Evolutionary conservation across 2,797 vertebrate genomes (phyloP).

Genomic region (Galaxias olidus): DNA sequence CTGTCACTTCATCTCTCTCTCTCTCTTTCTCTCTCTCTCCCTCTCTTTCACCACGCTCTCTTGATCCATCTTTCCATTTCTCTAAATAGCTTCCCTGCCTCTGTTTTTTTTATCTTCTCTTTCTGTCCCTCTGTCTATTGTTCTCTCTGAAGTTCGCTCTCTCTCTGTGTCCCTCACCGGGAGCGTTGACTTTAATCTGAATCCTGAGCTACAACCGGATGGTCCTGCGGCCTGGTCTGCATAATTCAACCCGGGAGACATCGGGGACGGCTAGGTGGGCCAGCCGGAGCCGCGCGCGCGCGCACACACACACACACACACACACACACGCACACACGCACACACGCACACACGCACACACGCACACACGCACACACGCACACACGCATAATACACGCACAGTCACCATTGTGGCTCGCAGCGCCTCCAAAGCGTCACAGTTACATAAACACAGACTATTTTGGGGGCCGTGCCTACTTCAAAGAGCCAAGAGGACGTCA

Average conservation of each 20-base stretch:
- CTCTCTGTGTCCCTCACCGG: conserved; percentile 5
- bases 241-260: conserved; percentile 61
- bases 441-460: conserved; percentile 77
- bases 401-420: conserved; percentile 52
- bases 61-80: not conserved
- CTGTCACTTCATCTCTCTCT: not conserved
- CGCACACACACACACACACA: conserved; percentile 35
- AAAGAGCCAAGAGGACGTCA: conserved; percentile 63
- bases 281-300: not conserved
- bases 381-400: conserved; percentile 30
- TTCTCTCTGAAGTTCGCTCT: conserved; percentile 31
- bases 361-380: conserved; percentile 33
- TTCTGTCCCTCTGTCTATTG: too few relatives aligned
- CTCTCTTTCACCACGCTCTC: not conserved
- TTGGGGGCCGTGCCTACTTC: conserved; percentile 65
- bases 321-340: conserved; percentile 32
- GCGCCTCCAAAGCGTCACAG: conserved; percentile 65
- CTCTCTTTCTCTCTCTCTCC: conserved; percentile 16
- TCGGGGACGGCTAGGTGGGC: not conserved
- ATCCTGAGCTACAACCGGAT: conserved; percentile 54
- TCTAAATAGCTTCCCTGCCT: conserved; percentile 4
- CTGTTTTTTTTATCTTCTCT: too few relatives aligned
- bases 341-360: conserved; percentile 30
- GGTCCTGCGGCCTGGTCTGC: conserved; percentile 44
- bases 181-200: conserved; percentile 59